Percentiles rank a stretch among this genome's conserved stretches.
These are phyloP conservation scores for Choristoneura rosaceana DNA, from an alignment of 2,888 invertebrate genomes.

Conservation along the genomic window DNA sequence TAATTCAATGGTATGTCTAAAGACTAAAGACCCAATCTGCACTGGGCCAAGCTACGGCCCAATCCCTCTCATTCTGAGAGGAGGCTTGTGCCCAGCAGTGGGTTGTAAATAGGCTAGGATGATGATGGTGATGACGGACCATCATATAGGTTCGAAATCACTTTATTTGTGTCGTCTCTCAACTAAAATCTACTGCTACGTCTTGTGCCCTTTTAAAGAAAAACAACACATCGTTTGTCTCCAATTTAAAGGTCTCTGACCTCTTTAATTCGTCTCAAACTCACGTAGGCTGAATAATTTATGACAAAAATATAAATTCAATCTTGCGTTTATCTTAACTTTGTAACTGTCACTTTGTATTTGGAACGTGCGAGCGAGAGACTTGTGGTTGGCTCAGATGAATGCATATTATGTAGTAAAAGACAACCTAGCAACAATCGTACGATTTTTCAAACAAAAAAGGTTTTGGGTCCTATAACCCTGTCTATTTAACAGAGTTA, in stretches of 20 bases:
- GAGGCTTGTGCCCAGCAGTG: too few relatives aligned
- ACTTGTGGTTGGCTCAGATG: neutral
- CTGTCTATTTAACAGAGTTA: too few relatives aligned
- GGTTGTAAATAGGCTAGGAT: too few relatives aligned
- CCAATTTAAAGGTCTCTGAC: slow-evolving; percentile 14
- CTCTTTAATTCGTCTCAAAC: slow-evolving; percentile 8
- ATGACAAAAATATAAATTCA: slow-evolving; percentile 14
- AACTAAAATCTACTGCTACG: neutral
- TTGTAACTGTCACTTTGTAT: slow-evolving; percentile 18
- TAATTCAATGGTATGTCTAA: too few relatives aligned
- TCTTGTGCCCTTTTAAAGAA: neutral
- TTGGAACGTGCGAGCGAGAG: slow-evolving; percentile 18
- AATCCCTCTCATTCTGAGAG: too few relatives aligned
- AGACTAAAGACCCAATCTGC: too few relatives aligned
- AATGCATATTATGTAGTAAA: too few relatives aligned
- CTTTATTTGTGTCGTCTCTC: neutral
- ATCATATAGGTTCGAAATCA: neutral
- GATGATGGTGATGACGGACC: neutral
- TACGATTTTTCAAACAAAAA: too few relatives aligned
- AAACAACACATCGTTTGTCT: neutral
- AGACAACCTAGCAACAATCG: too few relatives aligned
- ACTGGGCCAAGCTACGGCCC: too few relatives aligned
- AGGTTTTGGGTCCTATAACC: too few relatives aligned
- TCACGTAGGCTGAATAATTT: slow-evolving; percentile 13
- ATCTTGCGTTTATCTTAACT: neutral